These are phyloP conservation scores for Ditula angustiorana DNA, from an alignment of 2,888 invertebrate genomes.

Conservation along the genomic window DNA sequence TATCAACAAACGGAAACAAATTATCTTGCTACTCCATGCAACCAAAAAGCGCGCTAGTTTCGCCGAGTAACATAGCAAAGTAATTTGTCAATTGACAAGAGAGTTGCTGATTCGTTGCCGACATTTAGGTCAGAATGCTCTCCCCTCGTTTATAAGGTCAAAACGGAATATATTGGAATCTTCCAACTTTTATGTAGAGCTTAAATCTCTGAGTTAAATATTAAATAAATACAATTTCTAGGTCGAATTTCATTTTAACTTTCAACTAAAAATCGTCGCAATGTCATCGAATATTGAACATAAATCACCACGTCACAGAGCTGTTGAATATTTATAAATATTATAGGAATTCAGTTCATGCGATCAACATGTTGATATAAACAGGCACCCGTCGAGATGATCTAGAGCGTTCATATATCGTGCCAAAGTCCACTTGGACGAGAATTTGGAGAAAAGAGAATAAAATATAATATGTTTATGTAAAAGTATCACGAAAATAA, in stretches of 20 bases:
- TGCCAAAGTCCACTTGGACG: slow-evolving; percentile 22
- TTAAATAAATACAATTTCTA: not conserved
- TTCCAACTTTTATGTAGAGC: no score
- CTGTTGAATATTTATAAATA: not conserved
- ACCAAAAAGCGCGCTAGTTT: no score
- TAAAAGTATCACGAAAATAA: no score
- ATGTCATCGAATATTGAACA: not conserved
- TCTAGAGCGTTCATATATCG: slow-evolving; percentile 7
- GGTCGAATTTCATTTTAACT: not conserved
- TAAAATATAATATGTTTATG: not conserved
- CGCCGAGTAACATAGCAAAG: no score
- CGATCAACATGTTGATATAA: slow-evolving; percentile 24
- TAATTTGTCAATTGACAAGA: no score
- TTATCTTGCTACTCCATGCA: no score
- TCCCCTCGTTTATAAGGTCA: no score
- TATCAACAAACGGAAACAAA: no score
- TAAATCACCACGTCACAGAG: not conserved
- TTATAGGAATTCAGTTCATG: slow-evolving; percentile 19
- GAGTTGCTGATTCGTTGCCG: no score
- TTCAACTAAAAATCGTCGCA: not conserved
- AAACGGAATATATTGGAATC: no score
- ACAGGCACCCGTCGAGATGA: slow-evolving; percentile 19
- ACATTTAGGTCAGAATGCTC: no score
- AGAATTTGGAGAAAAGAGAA: not conserved
- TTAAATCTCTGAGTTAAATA: no score